Evolutionary conservation across 2,888 invertebrate genomes (phyloP).

Genomic region (Anoplius nigerrimus): DNA sequence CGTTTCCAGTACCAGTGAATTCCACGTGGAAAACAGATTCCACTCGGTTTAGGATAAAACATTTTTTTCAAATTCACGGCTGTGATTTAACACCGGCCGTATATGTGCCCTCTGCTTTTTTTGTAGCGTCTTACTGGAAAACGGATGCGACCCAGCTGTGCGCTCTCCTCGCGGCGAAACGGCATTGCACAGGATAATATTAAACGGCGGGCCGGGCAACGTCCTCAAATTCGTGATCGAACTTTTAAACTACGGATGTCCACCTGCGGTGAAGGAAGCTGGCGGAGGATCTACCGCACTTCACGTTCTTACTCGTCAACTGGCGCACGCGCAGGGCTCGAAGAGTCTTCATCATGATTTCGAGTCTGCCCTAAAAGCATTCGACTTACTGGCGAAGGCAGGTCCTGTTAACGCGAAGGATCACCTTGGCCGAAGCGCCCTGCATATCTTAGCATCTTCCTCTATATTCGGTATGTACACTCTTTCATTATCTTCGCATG

Average conservation of each 20-base stretch:
- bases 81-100: no score
- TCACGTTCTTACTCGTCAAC: constrained; percentile 65
- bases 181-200: constrained; percentile 68
- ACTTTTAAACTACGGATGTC: constrained; percentile 67
- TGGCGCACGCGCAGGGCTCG: constrained; percentile 58
- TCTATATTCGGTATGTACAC: constrained; percentile 53
- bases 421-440: constrained; percentile 66
- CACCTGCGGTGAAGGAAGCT: constrained; percentile 68
- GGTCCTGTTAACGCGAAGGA: constrained; percentile 68
- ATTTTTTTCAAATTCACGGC: no score
- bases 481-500: neutral
- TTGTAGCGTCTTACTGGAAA: constrained; percentile 54
- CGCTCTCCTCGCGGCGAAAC: constrained; percentile 71
- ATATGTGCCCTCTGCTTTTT: constrained; percentile 2
- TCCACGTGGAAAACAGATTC: no score
- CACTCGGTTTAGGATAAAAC: no score
- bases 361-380: constrained; percentile 60
- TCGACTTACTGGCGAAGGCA: constrained; percentile 62
- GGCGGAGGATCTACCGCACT: constrained; percentile 68
- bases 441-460: constrained; percentile 68
- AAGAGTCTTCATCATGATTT: constrained; percentile 61
- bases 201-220: constrained; percentile 60
- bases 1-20: no score
- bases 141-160: constrained; percentile 68
- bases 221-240: constrained; percentile 64